These are phyloP conservation scores for Rhagoletis pomonella DNA, from an alignment of 1,140 invertebrate species.

Conservation along the genomic window DNA sequence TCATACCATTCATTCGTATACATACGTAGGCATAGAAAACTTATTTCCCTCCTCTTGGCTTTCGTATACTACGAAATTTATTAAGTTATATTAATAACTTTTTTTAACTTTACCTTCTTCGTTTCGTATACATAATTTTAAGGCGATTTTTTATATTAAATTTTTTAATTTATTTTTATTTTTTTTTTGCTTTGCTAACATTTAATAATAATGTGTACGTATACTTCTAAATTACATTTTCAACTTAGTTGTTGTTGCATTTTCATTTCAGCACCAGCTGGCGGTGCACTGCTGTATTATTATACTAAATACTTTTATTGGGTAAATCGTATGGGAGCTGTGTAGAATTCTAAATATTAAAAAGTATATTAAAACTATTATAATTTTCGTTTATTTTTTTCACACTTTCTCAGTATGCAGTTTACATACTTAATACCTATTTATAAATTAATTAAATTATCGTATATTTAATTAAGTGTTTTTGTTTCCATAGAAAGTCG, in stretches of 20 bases:
- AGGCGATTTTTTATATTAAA: slow-evolving; percentile 19
- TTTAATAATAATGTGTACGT: background rate
- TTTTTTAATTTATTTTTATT: slow-evolving; percentile 11
- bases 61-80: slow-evolving; percentile 22
- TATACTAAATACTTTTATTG: slow-evolving; percentile 35
- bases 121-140: slow-evolving; percentile 57
- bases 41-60: background rate
- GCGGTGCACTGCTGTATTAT: background rate
- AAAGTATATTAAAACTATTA: background rate
- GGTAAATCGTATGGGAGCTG: slow-evolving; percentile 27
- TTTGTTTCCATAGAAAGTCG: slow-evolving; percentile 70
- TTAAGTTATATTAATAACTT: background rate
- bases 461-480: slow-evolving; percentile 23
- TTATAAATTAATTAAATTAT: slow-evolving; percentile 38
- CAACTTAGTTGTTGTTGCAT: slow-evolving; percentile 17
- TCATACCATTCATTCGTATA: too few species aligned
- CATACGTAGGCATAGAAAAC: too few species aligned
- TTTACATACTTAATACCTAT: slow-evolving; percentile 23
- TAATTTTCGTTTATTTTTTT: background rate
- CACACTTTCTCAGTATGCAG: background rate
- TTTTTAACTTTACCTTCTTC: slow-evolving; percentile 65
- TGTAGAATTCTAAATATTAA: slow-evolving; percentile 36
- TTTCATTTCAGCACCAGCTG: background rate
- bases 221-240: slow-evolving; percentile 27
- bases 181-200: slow-evolving; percentile 8